Percentiles rank a stretch among this genome's conserved stretches.
phyloP scores from a whole-genome alignment of 2,113 vertebrate species.

The Asarcornis scutulata region DNA sequence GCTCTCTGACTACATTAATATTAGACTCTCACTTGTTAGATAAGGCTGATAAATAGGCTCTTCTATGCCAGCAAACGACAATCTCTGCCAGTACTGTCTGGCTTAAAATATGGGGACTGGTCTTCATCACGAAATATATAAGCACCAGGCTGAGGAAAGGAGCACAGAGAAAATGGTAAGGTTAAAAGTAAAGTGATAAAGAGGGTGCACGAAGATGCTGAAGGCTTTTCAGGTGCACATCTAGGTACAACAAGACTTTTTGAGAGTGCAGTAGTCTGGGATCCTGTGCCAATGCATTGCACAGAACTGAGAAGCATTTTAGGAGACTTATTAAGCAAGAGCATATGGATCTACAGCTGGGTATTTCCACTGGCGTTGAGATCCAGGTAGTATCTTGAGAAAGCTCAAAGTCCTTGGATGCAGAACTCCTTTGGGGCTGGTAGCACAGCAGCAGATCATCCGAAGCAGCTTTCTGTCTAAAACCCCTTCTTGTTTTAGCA shows the following conservation, averaged over 20 bases:
- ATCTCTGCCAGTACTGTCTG: not conserved
- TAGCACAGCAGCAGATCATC: not conserved
- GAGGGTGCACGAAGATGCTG: not conserved
- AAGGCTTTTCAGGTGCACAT: not conserved
- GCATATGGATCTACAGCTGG: not conserved
- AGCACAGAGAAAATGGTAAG: not conserved
- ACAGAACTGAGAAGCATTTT: not conserved
- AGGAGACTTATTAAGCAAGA: not conserved
- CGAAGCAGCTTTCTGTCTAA: not conserved
- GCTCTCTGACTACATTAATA: conserved; percentile 26
- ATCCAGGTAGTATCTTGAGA: not conserved
- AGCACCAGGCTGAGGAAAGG: not conserved
- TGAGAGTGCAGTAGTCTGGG: not conserved
- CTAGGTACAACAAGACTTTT: not conserved
- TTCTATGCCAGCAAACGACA: not conserved
- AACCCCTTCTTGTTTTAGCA: not conserved
- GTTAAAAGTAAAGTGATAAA: not conserved
- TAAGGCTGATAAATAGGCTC: conserved; percentile 32
- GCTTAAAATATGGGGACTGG: not conserved
- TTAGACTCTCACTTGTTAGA: conserved; percentile 32
- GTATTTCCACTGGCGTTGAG: not conserved
- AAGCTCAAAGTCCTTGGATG: not conserved
- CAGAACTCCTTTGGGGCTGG: not conserved
- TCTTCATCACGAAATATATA: not conserved
- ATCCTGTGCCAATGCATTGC: not conserved